Evolutionary conservation across 2,797 vertebrate genomes (phyloP), one percentile per base, ranked within the genome.

Genomic region (Betta splendens): DNA sequence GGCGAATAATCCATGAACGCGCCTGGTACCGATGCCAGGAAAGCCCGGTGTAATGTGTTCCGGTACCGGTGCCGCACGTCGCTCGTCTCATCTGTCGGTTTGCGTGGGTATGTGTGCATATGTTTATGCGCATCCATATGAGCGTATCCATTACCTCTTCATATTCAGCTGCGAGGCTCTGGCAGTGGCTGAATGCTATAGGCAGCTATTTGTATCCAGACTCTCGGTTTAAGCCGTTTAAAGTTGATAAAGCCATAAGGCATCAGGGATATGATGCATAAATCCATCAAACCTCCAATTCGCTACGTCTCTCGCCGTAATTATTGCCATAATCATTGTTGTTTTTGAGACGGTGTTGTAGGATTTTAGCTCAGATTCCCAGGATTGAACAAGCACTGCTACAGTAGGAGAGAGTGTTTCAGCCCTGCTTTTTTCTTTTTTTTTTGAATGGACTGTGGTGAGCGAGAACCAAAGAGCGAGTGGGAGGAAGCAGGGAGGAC

Each of bases 201-300:
- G 42, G 54, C 21, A n/a, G 56, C 46, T 32, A 71, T 81, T 68
- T 72, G 71, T 58, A 82, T 77, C 65, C 64, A 32, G 59, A 69
- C 69, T 28, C 35, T 74, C 51, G n/a, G 35, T 78, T 72, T 75
- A 64, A 70, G 80, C 80, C 44, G 74, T 83, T 84, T 73, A 75
- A 69, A 68, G 68, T 63, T 75, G 83, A 85, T 78, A 70, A 78
- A 78, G 54, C 66, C 66, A 1, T 6, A 2, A 43, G 33, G 65
- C 64, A 49, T 50, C 2, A 2, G 76, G 75, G 75, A 79, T 9
- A 43, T 2, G 7, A 64, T n/a, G 71, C 76, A 59, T 60, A 17
- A 85, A 77, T 77, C 73, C 56, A 54, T 70, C 69, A 3, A 9
- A 51, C 50, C 84, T 75, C 50, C 69, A 44, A 31, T 61, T 59